These are phyloP conservation scores for Pardalotus punctatus DNA, from an alignment of 2,113 vertebrate genomes.

Conservation along the genomic window DNA sequence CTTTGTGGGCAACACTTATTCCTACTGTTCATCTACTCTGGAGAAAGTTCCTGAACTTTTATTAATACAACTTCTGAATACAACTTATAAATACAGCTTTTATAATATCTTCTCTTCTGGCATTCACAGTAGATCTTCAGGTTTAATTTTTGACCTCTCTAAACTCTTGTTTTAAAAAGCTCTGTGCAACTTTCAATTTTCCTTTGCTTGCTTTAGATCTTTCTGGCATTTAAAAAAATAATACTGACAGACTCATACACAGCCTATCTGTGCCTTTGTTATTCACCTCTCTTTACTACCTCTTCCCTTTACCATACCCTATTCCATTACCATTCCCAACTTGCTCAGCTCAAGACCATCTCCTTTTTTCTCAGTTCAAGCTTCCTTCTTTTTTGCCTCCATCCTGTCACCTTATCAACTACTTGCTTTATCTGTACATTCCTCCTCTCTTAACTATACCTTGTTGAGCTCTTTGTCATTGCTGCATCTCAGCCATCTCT, in stretches of 20 bases:
- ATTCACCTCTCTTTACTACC: neutral
- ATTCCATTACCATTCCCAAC: neutral
- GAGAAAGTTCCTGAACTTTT: neutral
- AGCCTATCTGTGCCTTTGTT: neutral
- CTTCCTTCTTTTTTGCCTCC: neutral
- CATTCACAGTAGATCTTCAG: neutral
- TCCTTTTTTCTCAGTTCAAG: neutral
- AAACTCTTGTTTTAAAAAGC: neutral
- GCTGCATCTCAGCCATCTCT: neutral
- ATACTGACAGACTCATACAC: neutral
- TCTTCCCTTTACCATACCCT: neutral
- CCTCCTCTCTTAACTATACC: neutral
- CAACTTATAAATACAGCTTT: neutral
- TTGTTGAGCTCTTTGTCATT: neutral
- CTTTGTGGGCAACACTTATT: accelerated
- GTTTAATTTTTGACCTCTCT: neutral
- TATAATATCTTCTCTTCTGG: neutral
- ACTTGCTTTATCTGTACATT: neutral
- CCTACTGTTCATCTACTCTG: neutral
- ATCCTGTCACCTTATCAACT: neutral
- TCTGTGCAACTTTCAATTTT: neutral
- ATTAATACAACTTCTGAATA: neutral
- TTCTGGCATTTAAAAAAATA: neutral
- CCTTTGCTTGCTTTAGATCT: neutral
- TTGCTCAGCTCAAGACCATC: neutral